These are phyloP conservation scores for Diarsia mendica DNA, from an alignment of 2,888 invertebrate species.

Conservation along the genomic window DNA sequence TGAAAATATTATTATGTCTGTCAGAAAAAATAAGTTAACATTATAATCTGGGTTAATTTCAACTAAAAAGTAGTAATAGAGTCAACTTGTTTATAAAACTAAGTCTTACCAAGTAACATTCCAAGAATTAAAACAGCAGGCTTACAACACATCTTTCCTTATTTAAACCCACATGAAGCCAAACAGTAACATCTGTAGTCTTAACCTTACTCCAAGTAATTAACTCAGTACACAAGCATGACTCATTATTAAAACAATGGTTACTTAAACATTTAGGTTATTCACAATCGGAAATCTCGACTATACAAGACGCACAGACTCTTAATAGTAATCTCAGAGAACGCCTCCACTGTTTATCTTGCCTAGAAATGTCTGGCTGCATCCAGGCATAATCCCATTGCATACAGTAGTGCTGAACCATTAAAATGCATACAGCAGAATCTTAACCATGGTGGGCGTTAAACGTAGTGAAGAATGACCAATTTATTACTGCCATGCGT, in stretches of 20 bases:
- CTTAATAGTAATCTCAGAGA: constrained; percentile 85
- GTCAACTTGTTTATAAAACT: background rate
- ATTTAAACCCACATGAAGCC: constrained; percentile 1
- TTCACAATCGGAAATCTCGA: constrained; percentile 81
- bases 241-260: constrained; percentile 60
- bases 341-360: constrained; percentile 87
- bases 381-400: constrained; percentile 82
- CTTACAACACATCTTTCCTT: background rate
- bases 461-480: constrained; percentile 81
- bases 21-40: background rate
- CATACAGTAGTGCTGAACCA: constrained; percentile 78
- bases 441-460: constrained; percentile 79
- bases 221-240: constrained; percentile 45
- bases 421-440: constrained; percentile 72
- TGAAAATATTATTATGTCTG: background rate
- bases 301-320: constrained; percentile 81
- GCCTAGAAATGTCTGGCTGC: constrained; percentile 83
- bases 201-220: constrained; percentile 34
- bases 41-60: background rate
- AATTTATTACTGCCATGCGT: constrained; percentile 83
- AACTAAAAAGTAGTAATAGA: background rate
- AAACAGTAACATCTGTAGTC: constrained; percentile 17
- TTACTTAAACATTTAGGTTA: constrained; percentile 76
- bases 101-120: background rate
- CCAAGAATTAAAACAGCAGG: background rate